phyloP scores from a whole-genome alignment of 2,888 invertebrate species.

The Pristionchus maxplancki region DNA sequence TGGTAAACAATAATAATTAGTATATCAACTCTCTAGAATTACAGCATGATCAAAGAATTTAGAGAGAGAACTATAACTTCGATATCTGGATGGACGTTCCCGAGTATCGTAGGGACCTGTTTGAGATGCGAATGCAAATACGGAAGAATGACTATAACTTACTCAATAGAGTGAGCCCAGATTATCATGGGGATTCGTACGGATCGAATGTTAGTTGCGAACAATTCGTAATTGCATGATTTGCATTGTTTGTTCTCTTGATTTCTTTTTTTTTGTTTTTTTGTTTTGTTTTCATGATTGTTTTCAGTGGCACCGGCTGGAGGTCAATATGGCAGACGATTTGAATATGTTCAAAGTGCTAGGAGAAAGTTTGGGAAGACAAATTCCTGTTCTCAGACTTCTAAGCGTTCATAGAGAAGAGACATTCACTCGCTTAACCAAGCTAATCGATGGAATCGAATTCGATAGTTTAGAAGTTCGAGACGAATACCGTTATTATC shows the following conservation, averaged over 20 bases:
- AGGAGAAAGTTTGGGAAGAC: neutral
- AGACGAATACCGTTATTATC: neutral
- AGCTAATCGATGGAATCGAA: neutral
- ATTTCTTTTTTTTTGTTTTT: too few relatives aligned
- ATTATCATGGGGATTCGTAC: neutral
- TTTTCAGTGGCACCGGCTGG: neutral
- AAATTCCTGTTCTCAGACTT: neutral
- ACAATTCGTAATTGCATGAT: too few relatives aligned
- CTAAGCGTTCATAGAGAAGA: neutral
- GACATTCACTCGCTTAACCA: neutral
- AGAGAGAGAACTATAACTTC: neutral
- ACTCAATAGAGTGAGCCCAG: neutral
- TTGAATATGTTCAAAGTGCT: neutral
- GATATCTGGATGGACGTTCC: neutral
- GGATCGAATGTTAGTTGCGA: neutral
- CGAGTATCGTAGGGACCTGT: neutral
- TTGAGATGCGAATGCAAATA: neutral
- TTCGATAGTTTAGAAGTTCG: neutral
- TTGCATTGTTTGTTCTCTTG: too few relatives aligned
- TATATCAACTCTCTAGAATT: too few relatives aligned
- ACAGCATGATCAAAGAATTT: too few relatives aligned
- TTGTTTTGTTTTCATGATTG: too few relatives aligned
- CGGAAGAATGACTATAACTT: neutral
- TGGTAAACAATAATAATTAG: too few relatives aligned
- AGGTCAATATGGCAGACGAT: neutral